Conservation (phyloP, 2,113 vertebrate species). For the Calidris pugnax region DNA sequence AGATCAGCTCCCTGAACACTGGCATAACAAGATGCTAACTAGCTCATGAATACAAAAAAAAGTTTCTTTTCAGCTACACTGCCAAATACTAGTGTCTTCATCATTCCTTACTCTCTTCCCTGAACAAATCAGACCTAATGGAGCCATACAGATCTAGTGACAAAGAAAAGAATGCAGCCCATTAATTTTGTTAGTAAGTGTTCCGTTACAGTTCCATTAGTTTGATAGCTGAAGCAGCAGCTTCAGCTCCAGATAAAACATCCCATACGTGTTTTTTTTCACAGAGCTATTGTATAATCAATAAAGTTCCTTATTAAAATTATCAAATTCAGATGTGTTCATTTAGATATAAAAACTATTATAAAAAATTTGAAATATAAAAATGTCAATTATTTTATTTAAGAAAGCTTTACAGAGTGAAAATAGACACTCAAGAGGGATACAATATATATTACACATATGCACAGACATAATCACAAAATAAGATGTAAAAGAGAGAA, state of each 20-base stretch:
- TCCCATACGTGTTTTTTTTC: neutral
- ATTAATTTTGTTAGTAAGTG: constrained; percentile 37
- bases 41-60: neutral
- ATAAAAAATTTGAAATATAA: neutral
- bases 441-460: neutral
- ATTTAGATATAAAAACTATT: neutral
- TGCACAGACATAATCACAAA: neutral
- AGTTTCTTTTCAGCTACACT: neutral
- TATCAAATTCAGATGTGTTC: neutral
- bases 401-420: neutral
- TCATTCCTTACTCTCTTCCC: neutral
- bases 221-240: constrained; percentile 7
- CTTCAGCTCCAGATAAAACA: neutral
- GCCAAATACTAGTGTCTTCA: neutral
- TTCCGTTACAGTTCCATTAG: constrained; percentile 34
- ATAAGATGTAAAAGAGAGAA: neutral
- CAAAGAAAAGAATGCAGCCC: constrained; percentile 23
- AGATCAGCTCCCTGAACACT: neutral
- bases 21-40: neutral
- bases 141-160: constrained; percentile 19
- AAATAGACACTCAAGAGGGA: neutral
- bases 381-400: neutral
- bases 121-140: constrained; percentile 36
- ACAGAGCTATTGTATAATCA: neutral
- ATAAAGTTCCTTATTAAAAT: neutral